Conservation (phyloP, 2,888 invertebrate species). For the Tachystola acroxantha region DNA sequence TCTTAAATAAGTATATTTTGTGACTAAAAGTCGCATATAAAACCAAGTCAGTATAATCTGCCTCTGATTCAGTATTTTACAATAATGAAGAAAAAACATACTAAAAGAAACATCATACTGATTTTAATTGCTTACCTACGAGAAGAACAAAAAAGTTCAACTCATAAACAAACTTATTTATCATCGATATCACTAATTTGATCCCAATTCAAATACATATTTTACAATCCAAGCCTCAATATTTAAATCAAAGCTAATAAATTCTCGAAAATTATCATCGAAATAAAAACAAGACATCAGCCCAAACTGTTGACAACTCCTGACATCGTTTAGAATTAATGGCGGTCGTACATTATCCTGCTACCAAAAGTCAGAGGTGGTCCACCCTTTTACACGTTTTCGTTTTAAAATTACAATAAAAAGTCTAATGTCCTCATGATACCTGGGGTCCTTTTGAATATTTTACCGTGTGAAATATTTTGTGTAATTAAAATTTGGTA, state of each 20-base stretch:
- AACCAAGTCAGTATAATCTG: too few relatives aligned
- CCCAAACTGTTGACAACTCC: conserved; percentile 68
- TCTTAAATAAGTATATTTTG: too few relatives aligned
- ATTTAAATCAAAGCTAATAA: conserved; percentile 33
- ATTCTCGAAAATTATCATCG: conserved; percentile 49
- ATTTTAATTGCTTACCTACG: background rate
- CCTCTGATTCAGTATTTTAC: too few relatives aligned
- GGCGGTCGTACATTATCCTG: conserved; percentile 53
- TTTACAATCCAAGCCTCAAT: conserved; percentile 1
- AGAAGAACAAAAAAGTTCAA: background rate
- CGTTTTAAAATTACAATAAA: conserved; percentile 27
- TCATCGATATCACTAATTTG: conserved; percentile 3
- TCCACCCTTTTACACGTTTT: conserved; percentile 51
- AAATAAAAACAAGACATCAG: conserved; percentile 44
- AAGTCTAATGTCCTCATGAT: conserved; percentile 35
- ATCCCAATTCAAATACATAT: conserved; percentile 6
- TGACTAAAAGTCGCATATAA: too few relatives aligned
- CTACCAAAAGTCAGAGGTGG: conserved; percentile 73
- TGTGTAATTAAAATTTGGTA: conserved; percentile 49
- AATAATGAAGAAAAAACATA: background rate
- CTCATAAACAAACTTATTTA: conserved; percentile 9
- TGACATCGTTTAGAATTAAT: conserved; percentile 70
- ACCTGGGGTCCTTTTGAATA: conserved; percentile 31
- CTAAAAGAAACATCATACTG: background rate
- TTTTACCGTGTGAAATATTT: conserved; percentile 53